Evolutionary conservation across 2,797 vertebrate genomes (phyloP).

Genomic region (Gymnodraco acuticeps): DNA sequence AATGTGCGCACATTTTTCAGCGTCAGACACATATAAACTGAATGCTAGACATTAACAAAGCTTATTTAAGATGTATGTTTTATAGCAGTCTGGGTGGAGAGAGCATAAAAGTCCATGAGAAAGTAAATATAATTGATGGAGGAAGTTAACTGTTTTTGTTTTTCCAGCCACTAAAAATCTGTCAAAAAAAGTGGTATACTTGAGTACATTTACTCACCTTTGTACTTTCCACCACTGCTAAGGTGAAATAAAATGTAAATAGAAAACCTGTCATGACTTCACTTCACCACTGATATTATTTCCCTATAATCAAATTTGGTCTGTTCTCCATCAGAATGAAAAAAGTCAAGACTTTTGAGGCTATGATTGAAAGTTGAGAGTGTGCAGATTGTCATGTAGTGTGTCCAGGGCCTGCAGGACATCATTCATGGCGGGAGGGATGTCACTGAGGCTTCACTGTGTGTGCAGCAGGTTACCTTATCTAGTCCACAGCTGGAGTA

Average conservation of each 20-base stretch:
- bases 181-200: not conserved
- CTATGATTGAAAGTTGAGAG: slow-evolving; percentile 13
- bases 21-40: not conserved
- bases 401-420: slow-evolving; percentile 1
- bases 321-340: not conserved
- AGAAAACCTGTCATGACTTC: not conserved
- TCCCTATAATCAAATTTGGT: not conserved
- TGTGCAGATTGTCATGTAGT: not conserved
- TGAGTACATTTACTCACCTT: not conserved
- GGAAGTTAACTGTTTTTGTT: not conserved
- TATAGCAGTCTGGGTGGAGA: not conserved
- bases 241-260: not conserved
- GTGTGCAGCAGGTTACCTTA: slow-evolving; percentile 10
- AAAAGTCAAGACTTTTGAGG: not conserved
- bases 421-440: slow-evolving; percentile 19
- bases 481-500: not conserved
- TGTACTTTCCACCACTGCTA: not conserved
- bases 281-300: not conserved
- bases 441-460: slow-evolving; percentile 17
- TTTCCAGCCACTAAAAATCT: not conserved
- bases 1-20: slow-evolving; percentile 16
- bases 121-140: not conserved
- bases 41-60: not conserved
- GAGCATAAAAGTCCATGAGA: not conserved
- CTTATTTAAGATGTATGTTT: slow-evolving; percentile 5